Evolutionary conservation across 2,113 vertebrate species (phyloP).

Genomic region (Urocitellus parryii): DNA sequence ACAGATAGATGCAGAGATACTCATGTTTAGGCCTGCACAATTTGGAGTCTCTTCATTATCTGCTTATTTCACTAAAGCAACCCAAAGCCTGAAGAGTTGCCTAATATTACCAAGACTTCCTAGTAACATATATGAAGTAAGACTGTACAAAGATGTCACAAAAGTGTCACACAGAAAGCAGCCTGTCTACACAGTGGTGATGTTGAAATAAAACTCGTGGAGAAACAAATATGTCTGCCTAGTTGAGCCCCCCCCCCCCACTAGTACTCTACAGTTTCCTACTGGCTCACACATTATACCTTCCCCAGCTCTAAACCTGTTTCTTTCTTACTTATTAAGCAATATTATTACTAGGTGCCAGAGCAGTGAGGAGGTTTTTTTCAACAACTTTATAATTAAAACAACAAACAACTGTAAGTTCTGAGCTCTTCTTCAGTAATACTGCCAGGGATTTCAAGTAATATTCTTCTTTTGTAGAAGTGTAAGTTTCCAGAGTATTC

Average conservation of each 20-base stretch:
- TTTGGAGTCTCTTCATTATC: conserved; percentile 70
- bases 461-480: conserved; percentile 7
- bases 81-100: conserved; percentile 59
- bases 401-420: not conserved
- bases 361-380: not conserved
- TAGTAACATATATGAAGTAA: conserved; percentile 36
- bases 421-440: not conserved
- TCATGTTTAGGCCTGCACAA: conserved; percentile 73
- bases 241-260: not conserved
- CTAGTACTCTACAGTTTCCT: not conserved
- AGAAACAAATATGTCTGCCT: not conserved
- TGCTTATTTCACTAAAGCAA: conserved; percentile 76
- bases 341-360: conserved; percentile 31
- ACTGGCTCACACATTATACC: not conserved
- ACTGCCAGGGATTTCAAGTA: not conserved
- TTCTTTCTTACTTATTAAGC: conserved; percentile 6
- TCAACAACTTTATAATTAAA: conserved; percentile 42
- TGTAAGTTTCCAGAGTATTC: conserved; percentile 1
- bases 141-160: not conserved
- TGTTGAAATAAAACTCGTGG: not conserved
- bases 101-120: conserved; percentile 63
- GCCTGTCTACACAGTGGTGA: not conserved
- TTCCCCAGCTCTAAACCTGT: not conserved
- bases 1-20: conserved; percentile 73
- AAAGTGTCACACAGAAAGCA: conserved; percentile 24